Percentiles rank a stretch among this genome's conserved stretches.
These are phyloP conservation scores for Isotomurus palustris DNA, from an alignment of 2,888 invertebrate genomes.

Conservation along the genomic window DNA sequence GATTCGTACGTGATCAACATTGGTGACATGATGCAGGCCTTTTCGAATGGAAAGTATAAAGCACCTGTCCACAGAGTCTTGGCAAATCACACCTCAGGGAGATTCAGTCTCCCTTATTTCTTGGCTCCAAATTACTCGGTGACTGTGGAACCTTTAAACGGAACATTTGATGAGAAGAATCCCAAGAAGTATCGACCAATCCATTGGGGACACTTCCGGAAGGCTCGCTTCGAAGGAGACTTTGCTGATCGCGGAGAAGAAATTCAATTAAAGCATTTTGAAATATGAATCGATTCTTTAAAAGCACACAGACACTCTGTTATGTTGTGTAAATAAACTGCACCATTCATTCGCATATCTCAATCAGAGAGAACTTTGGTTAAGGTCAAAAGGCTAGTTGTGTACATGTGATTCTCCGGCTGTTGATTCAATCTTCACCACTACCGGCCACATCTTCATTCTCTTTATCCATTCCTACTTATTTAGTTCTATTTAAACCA, in stretches of 20 bases:
- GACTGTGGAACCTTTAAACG: conserved; percentile 1
- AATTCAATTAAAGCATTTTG: conserved; percentile 12
- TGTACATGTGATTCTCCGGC: too few relatives aligned
- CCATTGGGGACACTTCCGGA: conserved; percentile 12
- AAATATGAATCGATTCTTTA: too few relatives aligned
- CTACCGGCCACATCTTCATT: too few relatives aligned
- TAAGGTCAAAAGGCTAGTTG: too few relatives aligned
- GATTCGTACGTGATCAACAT: conserved; percentile 18
- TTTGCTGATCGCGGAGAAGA: conserved; percentile 15
- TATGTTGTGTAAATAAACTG: too few relatives aligned
- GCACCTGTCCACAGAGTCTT: conserved; percentile 9
- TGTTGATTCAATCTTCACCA: too few relatives aligned
- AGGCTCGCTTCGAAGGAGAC: conserved; percentile 11
- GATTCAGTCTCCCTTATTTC: conserved; percentile 7
- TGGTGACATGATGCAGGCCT: conserved; percentile 17
- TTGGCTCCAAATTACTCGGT: conserved; percentile 2
- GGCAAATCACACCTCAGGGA: conserved; percentile 1
- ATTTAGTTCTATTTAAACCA: too few relatives aligned
- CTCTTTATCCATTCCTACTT: too few relatives aligned
- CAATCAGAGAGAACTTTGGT: too few relatives aligned
- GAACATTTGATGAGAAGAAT: background rate
- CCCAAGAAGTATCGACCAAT: conserved; percentile 5
- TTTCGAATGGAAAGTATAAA: background rate
- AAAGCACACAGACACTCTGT: too few relatives aligned
- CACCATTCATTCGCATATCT: too few relatives aligned